These are phyloP conservation scores for Prenolepis imparis DNA, from an alignment of 2,888 invertebrate genomes.

Conservation along the genomic window DNA sequence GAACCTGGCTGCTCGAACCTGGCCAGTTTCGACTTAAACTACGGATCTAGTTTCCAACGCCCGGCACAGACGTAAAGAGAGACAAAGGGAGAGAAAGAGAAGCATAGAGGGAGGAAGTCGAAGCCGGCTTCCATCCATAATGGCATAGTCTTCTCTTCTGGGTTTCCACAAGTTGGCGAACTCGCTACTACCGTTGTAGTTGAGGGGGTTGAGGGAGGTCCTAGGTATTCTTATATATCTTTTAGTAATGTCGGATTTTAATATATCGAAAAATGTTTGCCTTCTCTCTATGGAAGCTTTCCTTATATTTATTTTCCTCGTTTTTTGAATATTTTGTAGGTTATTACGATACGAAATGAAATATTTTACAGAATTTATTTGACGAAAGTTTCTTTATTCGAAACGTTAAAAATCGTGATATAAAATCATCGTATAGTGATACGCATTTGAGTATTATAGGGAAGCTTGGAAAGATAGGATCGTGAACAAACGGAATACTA, in stretches of 20 bases:
- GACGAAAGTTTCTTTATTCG: not conserved
- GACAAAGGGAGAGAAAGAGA: not conserved
- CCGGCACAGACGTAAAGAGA: conserved; percentile 32
- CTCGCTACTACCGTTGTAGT: conserved; percentile 21
- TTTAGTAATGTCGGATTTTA: not conserved
- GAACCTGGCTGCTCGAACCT: conserved; percentile 72
- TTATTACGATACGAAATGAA: not conserved
- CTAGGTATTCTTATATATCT: not conserved
- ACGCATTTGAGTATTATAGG: not conserved
- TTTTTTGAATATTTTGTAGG: not conserved
- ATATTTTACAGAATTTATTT: not conserved
- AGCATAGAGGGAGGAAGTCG: conserved; percentile 21
- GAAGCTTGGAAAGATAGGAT: not conserved
- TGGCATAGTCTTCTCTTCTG: conserved; percentile 30
- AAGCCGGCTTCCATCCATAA: conserved; percentile 44
- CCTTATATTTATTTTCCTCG: not conserved
- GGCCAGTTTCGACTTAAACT: conserved; percentile 75
- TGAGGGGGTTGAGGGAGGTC: not conserved
- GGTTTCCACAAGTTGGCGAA: conserved; percentile 40
- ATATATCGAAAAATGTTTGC: not conserved
- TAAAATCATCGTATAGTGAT: not conserved
- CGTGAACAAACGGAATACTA: not conserved
- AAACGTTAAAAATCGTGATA: not conserved
- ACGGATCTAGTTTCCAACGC: conserved; percentile 73
- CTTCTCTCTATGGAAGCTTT: not conserved